Evolutionary conservation across 2,888 invertebrate species (phyloP).

Genomic region (Galerucella calmariensis): DNA sequence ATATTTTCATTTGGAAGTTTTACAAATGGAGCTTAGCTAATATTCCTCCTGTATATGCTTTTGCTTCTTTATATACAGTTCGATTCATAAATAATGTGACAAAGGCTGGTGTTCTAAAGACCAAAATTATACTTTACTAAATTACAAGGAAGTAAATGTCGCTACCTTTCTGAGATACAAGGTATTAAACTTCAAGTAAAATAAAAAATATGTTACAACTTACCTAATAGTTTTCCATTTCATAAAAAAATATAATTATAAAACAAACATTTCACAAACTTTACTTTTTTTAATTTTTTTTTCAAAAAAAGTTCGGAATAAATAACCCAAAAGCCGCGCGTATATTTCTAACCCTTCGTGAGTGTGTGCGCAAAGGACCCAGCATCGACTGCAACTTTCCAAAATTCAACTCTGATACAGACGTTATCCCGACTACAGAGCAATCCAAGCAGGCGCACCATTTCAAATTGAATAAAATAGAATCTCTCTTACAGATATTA

Average conservation of each 20-base stretch:
- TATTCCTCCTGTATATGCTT: too few species aligned
- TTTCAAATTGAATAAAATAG: slow-evolving; percentile 18
- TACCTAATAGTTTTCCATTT: not conserved
- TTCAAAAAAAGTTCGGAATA: slow-evolving; percentile 18
- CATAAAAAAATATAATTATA: not conserved
- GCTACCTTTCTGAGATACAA: too few species aligned
- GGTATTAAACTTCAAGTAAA: too few species aligned
- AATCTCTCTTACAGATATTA: slow-evolving; percentile 27
- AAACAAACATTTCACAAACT: not conserved
- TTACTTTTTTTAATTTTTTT: not conserved
- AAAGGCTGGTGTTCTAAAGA: too few species aligned
- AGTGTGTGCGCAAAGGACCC: slow-evolving; percentile 47
- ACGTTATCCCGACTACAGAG: slow-evolving; percentile 50
- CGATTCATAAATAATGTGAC: too few species aligned
- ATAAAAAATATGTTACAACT: too few species aligned
- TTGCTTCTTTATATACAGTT: too few species aligned
- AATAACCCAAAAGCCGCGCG: slow-evolving; percentile 7
- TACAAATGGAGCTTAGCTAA: too few species aligned
- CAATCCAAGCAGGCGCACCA: slow-evolving; percentile 51
- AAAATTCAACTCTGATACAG: slow-evolving; percentile 49
- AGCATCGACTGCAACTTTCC: slow-evolving; percentile 54
- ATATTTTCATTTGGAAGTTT: too few species aligned
- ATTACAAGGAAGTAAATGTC: too few species aligned
- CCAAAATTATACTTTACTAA: too few species aligned
- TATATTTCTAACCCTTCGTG: slow-evolving; percentile 7